Conservation (phyloP, 2,888 invertebrate genomes). For the Acanthococcus lagerstroemiae region DNA sequence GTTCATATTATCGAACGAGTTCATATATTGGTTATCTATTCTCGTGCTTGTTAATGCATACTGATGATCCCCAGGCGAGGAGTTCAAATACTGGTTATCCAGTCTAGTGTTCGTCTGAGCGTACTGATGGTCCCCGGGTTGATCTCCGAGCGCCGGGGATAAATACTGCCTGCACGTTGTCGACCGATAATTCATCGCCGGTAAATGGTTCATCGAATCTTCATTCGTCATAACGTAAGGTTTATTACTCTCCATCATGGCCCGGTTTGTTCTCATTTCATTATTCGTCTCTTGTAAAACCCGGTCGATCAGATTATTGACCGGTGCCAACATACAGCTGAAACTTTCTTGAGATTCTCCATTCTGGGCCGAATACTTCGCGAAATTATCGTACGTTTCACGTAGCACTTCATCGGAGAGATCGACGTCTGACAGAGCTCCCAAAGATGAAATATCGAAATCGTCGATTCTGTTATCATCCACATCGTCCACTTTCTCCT, state of each 20-base stretch:
- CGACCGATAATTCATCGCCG: slow-evolving; percentile 10
- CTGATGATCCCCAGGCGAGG: neutral
- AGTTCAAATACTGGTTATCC: neutral
- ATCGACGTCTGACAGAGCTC: slow-evolving; percentile 18
- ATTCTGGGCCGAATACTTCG: slow-evolving; percentile 5
- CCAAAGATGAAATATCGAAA: slow-evolving; percentile 21
- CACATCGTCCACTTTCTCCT: neutral
- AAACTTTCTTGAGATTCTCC: slow-evolving; percentile 10
- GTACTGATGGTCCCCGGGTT: neutral
- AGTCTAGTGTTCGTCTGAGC: neutral
- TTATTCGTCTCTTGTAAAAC: slow-evolving; percentile 12
- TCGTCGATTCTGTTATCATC: slow-evolving; percentile 5
- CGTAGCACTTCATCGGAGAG: slow-evolving; percentile 18
- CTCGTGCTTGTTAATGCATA: neutral
- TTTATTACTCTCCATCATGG: neutral
- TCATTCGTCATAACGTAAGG: neutral
- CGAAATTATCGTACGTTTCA: slow-evolving; percentile 9
- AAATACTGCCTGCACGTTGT: slow-evolving; percentile 3
- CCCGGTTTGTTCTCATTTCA: neutral
- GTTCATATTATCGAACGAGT: neutral
- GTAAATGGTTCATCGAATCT: neutral
- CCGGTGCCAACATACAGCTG: slow-evolving; percentile 18
- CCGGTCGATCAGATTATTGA: slow-evolving; percentile 5
- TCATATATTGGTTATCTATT: slow-evolving; percentile 7
- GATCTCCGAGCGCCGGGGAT: neutral